Base-by-base conservation (phyloP, 2,888 invertebrate species). In the Eupelmus urozonus region DNA sequence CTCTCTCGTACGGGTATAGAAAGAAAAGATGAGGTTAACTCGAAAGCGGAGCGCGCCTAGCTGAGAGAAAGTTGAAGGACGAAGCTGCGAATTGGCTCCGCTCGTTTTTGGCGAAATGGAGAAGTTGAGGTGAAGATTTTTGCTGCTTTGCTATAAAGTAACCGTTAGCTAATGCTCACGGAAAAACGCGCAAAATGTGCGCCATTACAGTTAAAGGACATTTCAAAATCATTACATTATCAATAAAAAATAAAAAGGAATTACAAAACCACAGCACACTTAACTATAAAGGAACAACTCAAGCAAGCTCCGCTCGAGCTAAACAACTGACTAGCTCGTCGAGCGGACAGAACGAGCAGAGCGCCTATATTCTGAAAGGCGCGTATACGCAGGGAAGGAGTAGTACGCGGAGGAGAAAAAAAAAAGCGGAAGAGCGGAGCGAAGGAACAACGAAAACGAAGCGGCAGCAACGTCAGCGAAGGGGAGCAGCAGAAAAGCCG, bases 41-140 rank as follows among this genome's bases (percentile, higher is more conserved):
- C 34, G 9, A 34, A n/a, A n/a, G 34, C 9, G 34, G 3, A 34
- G 29, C 23, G 69, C 49, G 49, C 49, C 4, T n/a, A n/a, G n/a
- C 16, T n/a, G 65, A 84, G 80, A 81, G 84, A 20, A 34, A 20
- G 20, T 18, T 13, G 67, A 67, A 55, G 55, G 40, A 55, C 53
- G 29, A 55, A n/a, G 42, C 49, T 65, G 20, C 11, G 40, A 60
- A 60, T 60, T 60, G 60, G 27, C 16, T 57, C 16, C 13, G 29
- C 27, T 57, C 25, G 13, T 16, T 0, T 16, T n/a, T n/a, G 57
- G 57, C 13, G 27, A n/a, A 57, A 27, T 5, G 20, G 23, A 53
- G 20, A 23, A 16, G 23, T 18, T 3, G 53, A 63, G 63, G 45
- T 25, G 16, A 63, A 42, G 18, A 45, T 45, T 34, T 20, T 42